Evolutionary conservation across 1,140 invertebrate species (phyloP).

Genomic region (Drosophila athabasca): DNA sequence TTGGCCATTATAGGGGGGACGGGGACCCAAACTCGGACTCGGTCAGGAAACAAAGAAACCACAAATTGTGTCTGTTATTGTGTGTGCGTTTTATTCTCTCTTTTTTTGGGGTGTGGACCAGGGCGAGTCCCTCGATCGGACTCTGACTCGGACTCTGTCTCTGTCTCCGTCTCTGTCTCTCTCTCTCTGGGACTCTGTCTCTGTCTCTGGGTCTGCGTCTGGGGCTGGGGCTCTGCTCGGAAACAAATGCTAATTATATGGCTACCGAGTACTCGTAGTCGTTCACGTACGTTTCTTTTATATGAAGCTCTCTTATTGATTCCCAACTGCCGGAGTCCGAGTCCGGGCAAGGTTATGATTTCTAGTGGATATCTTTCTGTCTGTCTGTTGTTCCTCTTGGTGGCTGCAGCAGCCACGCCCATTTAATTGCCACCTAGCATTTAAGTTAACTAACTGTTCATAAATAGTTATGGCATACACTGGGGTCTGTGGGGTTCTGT

Average conservation of each 20-base stretch:
- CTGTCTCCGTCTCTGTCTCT: no score
- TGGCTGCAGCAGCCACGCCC: conserved; percentile 54
- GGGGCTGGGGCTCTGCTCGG: conserved; percentile 24
- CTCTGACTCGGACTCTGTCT: not conserved
- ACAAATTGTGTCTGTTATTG: conserved; percentile 60
- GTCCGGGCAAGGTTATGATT: conserved; percentile 47
- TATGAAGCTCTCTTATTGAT: conserved; percentile 57
- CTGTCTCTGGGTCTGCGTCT: no score
- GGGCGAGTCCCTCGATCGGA: conserved; percentile 57
- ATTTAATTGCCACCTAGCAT: conserved; percentile 80
- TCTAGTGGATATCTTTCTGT: conserved; percentile 27
- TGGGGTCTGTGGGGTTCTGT: conserved; percentile 21
- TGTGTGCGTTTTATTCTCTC: conserved; percentile 31
- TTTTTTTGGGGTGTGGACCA: conserved; percentile 68
- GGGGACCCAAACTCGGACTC: conserved; percentile 6
- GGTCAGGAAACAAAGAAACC: conserved; percentile 63
- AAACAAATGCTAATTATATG: conserved; percentile 80
- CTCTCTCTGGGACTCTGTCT: no score
- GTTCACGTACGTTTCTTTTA: conserved; percentile 12
- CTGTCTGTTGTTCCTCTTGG: conserved; percentile 31
- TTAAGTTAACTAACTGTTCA: conserved; percentile 82
- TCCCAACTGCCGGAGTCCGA: conserved; percentile 30
- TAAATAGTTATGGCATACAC: conserved; percentile 82
- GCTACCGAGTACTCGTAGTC: conserved; percentile 42
- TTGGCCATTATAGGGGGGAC: conserved; percentile 34